These are phyloP conservation scores for Acrocyrtus sp. DNA, from an alignment of 2,888 invertebrate species.

Conservation along the genomic window DNA sequence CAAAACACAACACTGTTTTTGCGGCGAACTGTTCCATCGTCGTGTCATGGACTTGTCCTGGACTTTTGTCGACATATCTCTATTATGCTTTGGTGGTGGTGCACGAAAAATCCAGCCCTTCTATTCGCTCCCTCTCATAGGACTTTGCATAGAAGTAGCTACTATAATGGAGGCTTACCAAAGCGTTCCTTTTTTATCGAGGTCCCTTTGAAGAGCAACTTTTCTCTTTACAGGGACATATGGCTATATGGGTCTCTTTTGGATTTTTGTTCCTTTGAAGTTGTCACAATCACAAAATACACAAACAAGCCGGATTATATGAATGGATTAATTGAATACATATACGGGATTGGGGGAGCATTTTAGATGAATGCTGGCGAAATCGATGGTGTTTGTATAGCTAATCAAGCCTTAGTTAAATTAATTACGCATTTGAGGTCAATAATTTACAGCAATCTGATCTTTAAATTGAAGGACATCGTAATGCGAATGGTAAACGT, in stretches of 20 bases:
- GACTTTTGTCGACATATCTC: conserved; percentile 38
- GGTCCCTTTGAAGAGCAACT: conserved; percentile 41
- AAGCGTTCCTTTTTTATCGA: conserved; percentile 31
- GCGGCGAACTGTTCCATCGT: too few relatives aligned
- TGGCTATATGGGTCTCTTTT: conserved; percentile 32
- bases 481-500: too few relatives aligned
- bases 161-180: background rate
- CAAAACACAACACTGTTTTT: conserved; percentile 48
- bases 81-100: conserved; percentile 48
- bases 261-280: conserved; percentile 48
- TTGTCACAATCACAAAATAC: conserved; percentile 34
- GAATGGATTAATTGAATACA: too few relatives aligned
- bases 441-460: too few relatives aligned
- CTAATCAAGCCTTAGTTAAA: too few relatives aligned
- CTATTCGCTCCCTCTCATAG: background rate
- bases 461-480: too few relatives aligned
- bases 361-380: too few relatives aligned
- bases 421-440: too few relatives aligned
- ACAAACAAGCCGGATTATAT: conserved; percentile 34
- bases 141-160: conserved; percentile 1
- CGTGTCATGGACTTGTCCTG: too few relatives aligned
- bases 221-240: too few relatives aligned
- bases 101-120: conserved; percentile 20
- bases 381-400: too few relatives aligned
- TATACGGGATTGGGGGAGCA: too few relatives aligned